Evolutionary conservation across 2,113 vertebrate genomes (phyloP), one percentile per base, ranked within the genome.

Genomic region (Heloderma charlesbogerti): DNA sequence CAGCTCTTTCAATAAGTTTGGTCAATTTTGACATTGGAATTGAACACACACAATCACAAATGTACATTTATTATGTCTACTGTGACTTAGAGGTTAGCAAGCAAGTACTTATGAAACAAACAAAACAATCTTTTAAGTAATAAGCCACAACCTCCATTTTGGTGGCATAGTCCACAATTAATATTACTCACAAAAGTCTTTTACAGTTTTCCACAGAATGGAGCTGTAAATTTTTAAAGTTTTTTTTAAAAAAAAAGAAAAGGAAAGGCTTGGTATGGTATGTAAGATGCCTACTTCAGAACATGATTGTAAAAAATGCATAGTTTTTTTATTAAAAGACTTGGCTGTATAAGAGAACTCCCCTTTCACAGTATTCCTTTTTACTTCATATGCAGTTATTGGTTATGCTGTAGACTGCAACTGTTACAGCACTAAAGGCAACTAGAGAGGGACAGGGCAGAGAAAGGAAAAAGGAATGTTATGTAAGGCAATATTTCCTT

Each of bases 361-460:
- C 95, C 95, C 97, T 96, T 96, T 97, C 97, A 97, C 97, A 97
- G 97, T 96, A 95, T 97, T 97, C 96, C 96, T 97, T 97, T 95
- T 96, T 95, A 98, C 97, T 98, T 97, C 97, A 97, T 96, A 96
- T 92, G 95, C 88, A 97, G 94, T 97, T 97, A 97, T n/a, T 94
- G 92, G 93, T 96, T 96, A 96, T 97, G 97, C 97, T 96, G 97
- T 97, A 97, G 94, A 94, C 95, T 94, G 97, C 94, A 96, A 95
- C 91, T 95, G 93, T 98, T 96, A 97, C 97, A 95, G 97, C 97
- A 97, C 97, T 98, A 97, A 91, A 97, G 97, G 97, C 98, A 97
- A 97, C 97, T 97, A 97, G 96, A 96, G 94, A 96, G 96, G 96
- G 96, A 97, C 96, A 96, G 97, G 97, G 96, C 95, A 95, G 95